Evolutionary conservation across 2,797 vertebrate species (phyloP), one percentile per base, ranked within the genome.

Genomic region (Lagorchestes hirsutus): DNA sequence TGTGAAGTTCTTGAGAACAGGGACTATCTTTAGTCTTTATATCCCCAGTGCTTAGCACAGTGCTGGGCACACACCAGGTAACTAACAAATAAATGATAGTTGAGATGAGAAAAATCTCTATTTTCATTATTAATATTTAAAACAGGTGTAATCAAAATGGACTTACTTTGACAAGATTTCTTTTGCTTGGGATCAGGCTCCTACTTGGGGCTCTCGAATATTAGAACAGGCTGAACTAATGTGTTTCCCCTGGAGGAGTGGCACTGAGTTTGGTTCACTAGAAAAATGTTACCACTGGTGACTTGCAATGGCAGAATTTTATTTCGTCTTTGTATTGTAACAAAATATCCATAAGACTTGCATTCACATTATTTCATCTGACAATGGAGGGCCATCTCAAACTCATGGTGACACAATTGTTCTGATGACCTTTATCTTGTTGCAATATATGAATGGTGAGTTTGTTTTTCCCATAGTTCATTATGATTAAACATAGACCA

Each of bases 241-340:
- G 34, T 0, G 0, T 59, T 29, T 82, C 24, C 27, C 46, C 55
- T 22, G 91, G 34, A 55, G 4, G 54, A 96, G 27, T n/a, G 95
- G 40, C 18, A 93, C 90, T 93, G 94, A 40, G 90, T 91, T 96
- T 52, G 4, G 6, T 95, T 93, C 96, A 91, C 93, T 91, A 96
- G 94, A 40, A 94, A 96, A 97, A 92, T 97, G 87, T 93, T 96
- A 97, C 91, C 55, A 54, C 91, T 74, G 57, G 58, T 92, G n/a
- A 92, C 54, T 87, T 97, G n/a, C 59, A 93, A 14, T 95, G 92
- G 57, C 74, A 96, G 87, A 95, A 93, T 92, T 96, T 91, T 93
- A 92, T 93, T 96, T 95, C 54, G 92, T 90, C 94, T 95, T 96
- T 93, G 93, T 90, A 96, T 97, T 94, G 54, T 92, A 97, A 97